phyloP scores from a whole-genome alignment of 2,888 invertebrate species.

The Aphelenchoides bicaudatus region DNA sequence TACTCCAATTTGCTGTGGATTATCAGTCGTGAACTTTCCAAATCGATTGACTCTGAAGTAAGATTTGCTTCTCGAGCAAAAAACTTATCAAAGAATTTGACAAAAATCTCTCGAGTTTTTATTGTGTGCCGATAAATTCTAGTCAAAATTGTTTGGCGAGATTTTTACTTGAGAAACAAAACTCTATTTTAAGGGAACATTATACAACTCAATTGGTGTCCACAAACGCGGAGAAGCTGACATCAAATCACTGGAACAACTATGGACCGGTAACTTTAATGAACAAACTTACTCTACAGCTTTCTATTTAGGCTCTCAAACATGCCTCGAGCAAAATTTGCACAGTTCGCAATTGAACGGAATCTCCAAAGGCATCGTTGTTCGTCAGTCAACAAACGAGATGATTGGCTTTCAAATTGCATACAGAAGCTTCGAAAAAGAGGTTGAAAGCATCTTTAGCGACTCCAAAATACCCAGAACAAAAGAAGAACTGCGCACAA shows the following conservation, averaged over 20 bases:
- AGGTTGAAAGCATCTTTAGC: neutral
- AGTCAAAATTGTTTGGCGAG: no score
- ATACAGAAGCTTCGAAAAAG: conserved; percentile 1
- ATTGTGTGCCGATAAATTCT: no score
- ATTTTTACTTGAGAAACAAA: no score
- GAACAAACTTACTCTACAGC: neutral
- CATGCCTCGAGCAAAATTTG: neutral
- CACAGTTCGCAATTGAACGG: neutral
- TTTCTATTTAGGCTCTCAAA: neutral
- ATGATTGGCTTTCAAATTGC: conserved; percentile 10
- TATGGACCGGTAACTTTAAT: conserved; percentile 1
- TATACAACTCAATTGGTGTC: conserved; percentile 9
- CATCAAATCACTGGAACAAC: neutral
- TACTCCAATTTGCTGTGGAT: conserved; percentile 2
- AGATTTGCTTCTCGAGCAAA: no score
- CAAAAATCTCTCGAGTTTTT: no score
- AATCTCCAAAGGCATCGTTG: neutral
- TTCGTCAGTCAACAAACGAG: neutral
- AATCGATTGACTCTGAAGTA: conserved; percentile 9
- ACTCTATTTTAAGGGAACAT: no score
- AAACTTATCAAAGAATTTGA: no score
- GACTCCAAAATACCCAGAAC: no score
- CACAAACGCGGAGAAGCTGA: conserved; percentile 5
- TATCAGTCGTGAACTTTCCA: neutral
- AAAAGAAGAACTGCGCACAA: neutral